These are phyloP conservation scores for Harlomillsia oculata DNA, from an alignment of 1,140 invertebrate genomes.

Conservation along the genomic window DNA sequence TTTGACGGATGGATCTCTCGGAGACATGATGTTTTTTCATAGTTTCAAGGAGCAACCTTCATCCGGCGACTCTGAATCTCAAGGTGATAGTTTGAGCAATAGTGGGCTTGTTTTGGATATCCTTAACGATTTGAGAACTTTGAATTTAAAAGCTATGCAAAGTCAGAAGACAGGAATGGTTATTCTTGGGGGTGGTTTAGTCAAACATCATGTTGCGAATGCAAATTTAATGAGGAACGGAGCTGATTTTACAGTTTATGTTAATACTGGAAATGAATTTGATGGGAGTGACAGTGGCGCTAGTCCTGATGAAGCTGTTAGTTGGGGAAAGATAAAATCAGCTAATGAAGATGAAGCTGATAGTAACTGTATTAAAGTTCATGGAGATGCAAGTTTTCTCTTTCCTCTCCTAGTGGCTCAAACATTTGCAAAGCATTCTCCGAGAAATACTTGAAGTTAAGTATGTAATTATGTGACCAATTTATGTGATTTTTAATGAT, in stretches of 20 bases:
- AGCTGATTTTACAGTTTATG: constrained; percentile 90
- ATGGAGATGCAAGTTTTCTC: constrained; percentile 87
- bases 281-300: constrained; percentile 98
- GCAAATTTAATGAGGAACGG: constrained; percentile 98
- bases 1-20: constrained; percentile 93
- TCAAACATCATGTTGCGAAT: constrained; percentile 99
- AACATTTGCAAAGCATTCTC: constrained; percentile 90
- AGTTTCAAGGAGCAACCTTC: too few relatives aligned
- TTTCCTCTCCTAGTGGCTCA: constrained; percentile 91
- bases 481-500: too few relatives aligned
- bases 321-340: constrained; percentile 91
- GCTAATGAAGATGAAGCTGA: too few relatives aligned
- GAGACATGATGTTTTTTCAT: constrained; percentile 99
- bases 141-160: constrained; percentile 94
- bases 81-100: too few relatives aligned
- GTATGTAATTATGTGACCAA: too few relatives aligned
- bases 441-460: too few relatives aligned
- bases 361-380: constrained; percentile 87
- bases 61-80: too few relatives aligned
- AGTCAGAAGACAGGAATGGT: constrained; percentile 90
- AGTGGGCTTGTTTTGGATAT: constrained; percentile 91
- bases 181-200: constrained; percentile 88
- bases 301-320: constrained; percentile 92
- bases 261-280: constrained; percentile 96
- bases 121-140: constrained; percentile 72